phyloP scores from a whole-genome alignment of 1,140 invertebrate species.

The Proales similis region DNA sequence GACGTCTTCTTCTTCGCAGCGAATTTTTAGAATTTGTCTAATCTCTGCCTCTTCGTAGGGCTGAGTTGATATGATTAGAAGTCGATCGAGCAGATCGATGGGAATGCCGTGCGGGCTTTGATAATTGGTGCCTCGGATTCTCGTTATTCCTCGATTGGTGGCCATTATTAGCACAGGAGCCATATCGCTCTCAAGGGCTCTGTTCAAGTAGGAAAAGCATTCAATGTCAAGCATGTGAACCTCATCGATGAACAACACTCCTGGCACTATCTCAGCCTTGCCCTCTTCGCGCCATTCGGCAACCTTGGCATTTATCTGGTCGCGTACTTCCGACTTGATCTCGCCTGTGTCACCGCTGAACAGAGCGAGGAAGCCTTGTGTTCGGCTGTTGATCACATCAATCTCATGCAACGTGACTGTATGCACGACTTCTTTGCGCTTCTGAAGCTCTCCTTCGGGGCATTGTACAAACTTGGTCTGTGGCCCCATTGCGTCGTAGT shows the following conservation, averaged over 20 bases:
- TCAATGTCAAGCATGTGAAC: slow-evolving; percentile 98
- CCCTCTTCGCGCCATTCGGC: slow-evolving; percentile 98
- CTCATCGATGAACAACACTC: slow-evolving; percentile 66
- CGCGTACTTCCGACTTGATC: slow-evolving; percentile 91
- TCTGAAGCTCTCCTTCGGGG: slow-evolving; percentile 95
- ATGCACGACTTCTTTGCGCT: slow-evolving; percentile 96
- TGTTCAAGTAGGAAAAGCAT: slow-evolving; percentile 94
- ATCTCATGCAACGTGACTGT: slow-evolving; percentile 97
- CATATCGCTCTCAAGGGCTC: slow-evolving; percentile 91
- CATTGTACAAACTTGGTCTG: slow-evolving; percentile 87
- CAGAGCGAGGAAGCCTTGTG: slow-evolving; percentile 90
- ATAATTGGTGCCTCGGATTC: slow-evolving; percentile 87
- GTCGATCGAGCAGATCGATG: slow-evolving; percentile 85
- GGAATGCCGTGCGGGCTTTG: slow-evolving; percentile 90
- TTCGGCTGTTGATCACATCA: slow-evolving; percentile 93
- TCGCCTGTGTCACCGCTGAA: slow-evolving; percentile 98
- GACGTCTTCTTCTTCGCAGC: slow-evolving; percentile 83
- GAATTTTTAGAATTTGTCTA: slow-evolving; percentile 68
- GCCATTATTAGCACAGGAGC: slow-evolving; percentile 96
- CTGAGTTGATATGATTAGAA: slow-evolving; percentile 84
- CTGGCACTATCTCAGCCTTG: slow-evolving; percentile 95
- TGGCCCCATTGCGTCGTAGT: slow-evolving; percentile 93
- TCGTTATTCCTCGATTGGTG: slow-evolving; percentile 93
- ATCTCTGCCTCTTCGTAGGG: slow-evolving; percentile 82
- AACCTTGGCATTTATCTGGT: slow-evolving; percentile 96